Conservation (phyloP, 92 coral and sea anemone genomes). For the Umimayanthus kanabou region DNA sequence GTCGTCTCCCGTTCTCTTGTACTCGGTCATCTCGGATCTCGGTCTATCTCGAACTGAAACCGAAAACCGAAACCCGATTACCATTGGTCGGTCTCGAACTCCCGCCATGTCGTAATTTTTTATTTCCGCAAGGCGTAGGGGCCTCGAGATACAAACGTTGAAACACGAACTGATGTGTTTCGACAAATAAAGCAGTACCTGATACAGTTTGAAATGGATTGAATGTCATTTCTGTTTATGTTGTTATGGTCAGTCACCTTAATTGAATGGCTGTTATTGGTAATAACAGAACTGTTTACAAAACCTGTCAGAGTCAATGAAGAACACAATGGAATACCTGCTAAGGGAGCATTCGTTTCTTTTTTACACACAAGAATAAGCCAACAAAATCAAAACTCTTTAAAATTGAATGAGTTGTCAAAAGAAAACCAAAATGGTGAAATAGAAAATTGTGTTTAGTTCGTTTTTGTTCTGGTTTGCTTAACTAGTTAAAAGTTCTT, state of each 20-base stretch:
- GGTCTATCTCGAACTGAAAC: too few species aligned
- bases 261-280: neutral
- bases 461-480: neutral
- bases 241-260: neutral
- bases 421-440: neutral
- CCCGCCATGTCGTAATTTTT: too few species aligned
- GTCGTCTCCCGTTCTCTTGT: too few species aligned
- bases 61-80: too few species aligned
- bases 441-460: too few species aligned
- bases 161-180: neutral
- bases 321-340: constrained; percentile 24
- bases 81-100: too few species aligned
- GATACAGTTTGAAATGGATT: neutral
- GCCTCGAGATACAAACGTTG: too few species aligned
- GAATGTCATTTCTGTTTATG: neutral
- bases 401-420: constrained; percentile 27
- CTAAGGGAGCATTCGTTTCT: neutral
- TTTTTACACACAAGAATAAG: neutral
- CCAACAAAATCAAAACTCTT: constrained; percentile 16
- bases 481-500: neutral
- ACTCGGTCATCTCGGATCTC: too few species aligned
- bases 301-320: neutral
- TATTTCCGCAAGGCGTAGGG: too few species aligned
- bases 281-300: neutral
- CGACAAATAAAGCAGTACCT: neutral